Percentiles rank a stretch among this genome's conserved stretches.
Evolutionary conservation across 1,140 invertebrate species (phyloP).

Genomic region (Scaptomyza pallida): DNA sequence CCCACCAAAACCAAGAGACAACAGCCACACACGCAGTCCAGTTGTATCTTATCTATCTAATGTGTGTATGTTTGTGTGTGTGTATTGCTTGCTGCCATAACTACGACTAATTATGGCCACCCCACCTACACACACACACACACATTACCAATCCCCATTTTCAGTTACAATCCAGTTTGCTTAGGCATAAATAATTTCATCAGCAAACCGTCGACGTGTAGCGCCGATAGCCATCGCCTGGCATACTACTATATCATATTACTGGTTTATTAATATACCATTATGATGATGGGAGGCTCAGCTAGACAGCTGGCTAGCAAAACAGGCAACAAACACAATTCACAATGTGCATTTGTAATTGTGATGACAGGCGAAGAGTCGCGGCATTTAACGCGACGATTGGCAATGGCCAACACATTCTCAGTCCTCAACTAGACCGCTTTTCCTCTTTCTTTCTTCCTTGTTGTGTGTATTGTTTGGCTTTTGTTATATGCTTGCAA

Average conservation of each 20-base stretch:
- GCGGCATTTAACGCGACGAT: constrained; percentile 56
- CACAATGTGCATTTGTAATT: constrained; percentile 66
- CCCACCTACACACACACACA: neutral
- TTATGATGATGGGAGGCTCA: no score
- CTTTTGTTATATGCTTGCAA: constrained; percentile 26
- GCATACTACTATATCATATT: constrained; percentile 66
- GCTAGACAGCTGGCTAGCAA: no score
- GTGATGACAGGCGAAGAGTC: constrained; percentile 64
- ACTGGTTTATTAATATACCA: constrained; percentile 77
- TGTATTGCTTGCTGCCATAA: constrained; percentile 55
- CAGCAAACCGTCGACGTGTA: constrained; percentile 63
- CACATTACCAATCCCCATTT: neutral
- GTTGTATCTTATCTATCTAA: neutral
- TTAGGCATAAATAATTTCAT: constrained; percentile 78
- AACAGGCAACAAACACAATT: constrained; percentile 1
- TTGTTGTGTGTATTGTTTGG: constrained; percentile 18
- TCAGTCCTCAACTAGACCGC: neutral
- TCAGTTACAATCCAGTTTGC: constrained; percentile 23
- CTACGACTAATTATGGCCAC: constrained; percentile 69
- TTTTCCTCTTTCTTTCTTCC: neutral
- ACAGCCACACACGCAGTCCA: constrained; percentile 42
- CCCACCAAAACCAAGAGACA: constrained; percentile 12
- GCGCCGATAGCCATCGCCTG: constrained; percentile 70
- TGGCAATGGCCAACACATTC: neutral
- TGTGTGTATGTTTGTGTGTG: constrained; percentile 15